These are phyloP conservation scores for Epinephelus lanceolatus DNA, from an alignment of 2,113 vertebrate species.

Conservation along the genomic window DNA sequence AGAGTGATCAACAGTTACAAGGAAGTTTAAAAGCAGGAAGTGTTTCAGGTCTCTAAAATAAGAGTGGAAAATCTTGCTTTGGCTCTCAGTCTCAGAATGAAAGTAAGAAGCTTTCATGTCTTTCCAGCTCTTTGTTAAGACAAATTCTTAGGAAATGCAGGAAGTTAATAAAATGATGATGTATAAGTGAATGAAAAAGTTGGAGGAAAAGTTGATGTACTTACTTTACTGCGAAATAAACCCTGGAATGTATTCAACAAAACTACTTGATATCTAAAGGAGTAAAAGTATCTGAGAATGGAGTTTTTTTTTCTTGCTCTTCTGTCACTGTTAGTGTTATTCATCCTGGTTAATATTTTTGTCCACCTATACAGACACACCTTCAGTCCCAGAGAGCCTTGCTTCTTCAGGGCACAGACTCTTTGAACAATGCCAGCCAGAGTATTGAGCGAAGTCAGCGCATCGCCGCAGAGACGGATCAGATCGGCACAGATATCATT, in stretches of 20 bases:
- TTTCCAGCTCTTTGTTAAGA: background rate
- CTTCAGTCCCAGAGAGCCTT: slow-evolving; percentile 91
- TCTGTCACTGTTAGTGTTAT: background rate
- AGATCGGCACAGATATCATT: slow-evolving; percentile 93
- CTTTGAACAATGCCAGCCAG: slow-evolving; percentile 90
- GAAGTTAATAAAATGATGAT: background rate
- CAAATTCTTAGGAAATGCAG: background rate
- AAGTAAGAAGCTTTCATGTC: background rate
- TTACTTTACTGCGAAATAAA: background rate
- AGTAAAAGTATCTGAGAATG: background rate
- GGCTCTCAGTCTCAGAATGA: background rate
- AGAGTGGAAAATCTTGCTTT: background rate
- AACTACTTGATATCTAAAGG: too few relatives aligned
- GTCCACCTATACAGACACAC: slow-evolving; percentile 83
- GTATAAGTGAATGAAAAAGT: background rate
- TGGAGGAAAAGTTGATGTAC: background rate
- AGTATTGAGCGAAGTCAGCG: slow-evolving; percentile 94
- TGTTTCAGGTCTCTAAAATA: background rate
- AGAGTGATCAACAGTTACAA: background rate
- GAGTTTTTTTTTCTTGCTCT: background rate
- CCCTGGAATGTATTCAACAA: background rate
- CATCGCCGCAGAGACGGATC: slow-evolving; percentile 92
- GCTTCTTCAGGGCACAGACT: slow-evolving; percentile 93
- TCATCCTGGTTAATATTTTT: background rate
- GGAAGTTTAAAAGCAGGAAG: background rate